A percentile compares a stretch with the other conserved stretches of the same genome.
Conservation (phyloP, 2,888 invertebrate species). For the Psylliodes chrysocephalus region DNA sequence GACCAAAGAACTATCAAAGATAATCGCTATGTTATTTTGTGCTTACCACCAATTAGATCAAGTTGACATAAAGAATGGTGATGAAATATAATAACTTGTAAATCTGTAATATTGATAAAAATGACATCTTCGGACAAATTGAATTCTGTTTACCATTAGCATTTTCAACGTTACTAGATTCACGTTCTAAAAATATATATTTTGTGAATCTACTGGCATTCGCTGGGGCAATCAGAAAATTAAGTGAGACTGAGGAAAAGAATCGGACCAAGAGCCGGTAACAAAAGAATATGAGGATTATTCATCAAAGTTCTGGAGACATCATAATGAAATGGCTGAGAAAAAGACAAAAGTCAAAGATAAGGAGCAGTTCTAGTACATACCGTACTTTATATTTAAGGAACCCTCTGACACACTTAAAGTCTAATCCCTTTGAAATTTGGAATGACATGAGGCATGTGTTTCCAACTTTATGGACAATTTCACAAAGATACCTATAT, state of each 20-base stretch:
- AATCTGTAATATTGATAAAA: too few species aligned
- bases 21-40: slow-evolving; percentile 26
- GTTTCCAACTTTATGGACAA: background rate
- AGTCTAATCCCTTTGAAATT: background rate
- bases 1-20: slow-evolving; percentile 52
- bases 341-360: background rate
- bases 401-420: background rate
- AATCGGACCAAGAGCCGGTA: background rate
- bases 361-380: background rate
- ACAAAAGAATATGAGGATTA: slow-evolving; percentile 1
- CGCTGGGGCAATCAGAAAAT: background rate
- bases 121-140: slow-evolving; percentile 3
- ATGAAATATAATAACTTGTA: background rate
- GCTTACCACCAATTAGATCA: slow-evolving; percentile 1
- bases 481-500: background rate
- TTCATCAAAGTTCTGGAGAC: too few species aligned
- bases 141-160: slow-evolving; percentile 3
- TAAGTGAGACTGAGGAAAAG: slow-evolving; percentile 1
- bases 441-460: slow-evolving; percentile 13
- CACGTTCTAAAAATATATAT: slow-evolving; percentile 28
- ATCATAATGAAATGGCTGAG: background rate
- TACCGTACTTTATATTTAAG: background rate
- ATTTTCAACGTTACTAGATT: slow-evolving; percentile 12
- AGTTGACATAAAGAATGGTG: slow-evolving; percentile 16
- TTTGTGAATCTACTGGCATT: slow-evolving; percentile 7